Conservation (phyloP, 2,113 vertebrate species). For the Diadophis punctatus region DNA sequence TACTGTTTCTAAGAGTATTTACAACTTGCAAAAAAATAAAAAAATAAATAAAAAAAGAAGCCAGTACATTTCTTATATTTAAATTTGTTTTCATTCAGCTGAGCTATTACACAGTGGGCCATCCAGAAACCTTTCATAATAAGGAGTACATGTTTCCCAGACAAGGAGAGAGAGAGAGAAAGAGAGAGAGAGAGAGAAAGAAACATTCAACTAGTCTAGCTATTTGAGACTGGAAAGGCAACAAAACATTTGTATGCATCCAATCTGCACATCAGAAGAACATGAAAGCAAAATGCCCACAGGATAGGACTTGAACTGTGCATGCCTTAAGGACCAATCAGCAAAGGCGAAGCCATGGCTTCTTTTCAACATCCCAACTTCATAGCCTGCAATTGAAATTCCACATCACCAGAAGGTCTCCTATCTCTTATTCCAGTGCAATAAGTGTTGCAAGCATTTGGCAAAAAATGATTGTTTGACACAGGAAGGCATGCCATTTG, state of each 20-base stretch:
- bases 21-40: slow-evolving; percentile 68
- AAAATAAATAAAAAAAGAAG: slow-evolving; percentile 54
- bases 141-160: slow-evolving; percentile 69
- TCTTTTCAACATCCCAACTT: slow-evolving; percentile 38
- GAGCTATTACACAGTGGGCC: slow-evolving; percentile 72
- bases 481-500: neutral
- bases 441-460: neutral
- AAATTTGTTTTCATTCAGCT: slow-evolving; percentile 79
- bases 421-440: neutral
- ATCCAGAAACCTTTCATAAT: slow-evolving; percentile 71
- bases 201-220: slow-evolving; percentile 68
- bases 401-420: rapidly evolving
- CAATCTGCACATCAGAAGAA: slow-evolving; percentile 36
- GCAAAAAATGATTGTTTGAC: neutral
- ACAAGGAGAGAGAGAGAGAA: slow-evolving; percentile 43
- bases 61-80: slow-evolving; percentile 72
- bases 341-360: slow-evolving; percentile 29
- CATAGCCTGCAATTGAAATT: neutral
- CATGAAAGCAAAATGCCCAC: slow-evolving; percentile 34
- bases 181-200: slow-evolving; percentile 31
- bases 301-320: slow-evolving; percentile 19
- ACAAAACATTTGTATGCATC: slow-evolving; percentile 66
- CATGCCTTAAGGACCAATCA: slow-evolving; percentile 36
- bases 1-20: slow-evolving; percentile 76
- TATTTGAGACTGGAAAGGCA: slow-evolving; percentile 56